These are phyloP conservation scores for Ischnus inquisitorius DNA, from an alignment of 2,888 invertebrate genomes.

Conservation along the genomic window DNA sequence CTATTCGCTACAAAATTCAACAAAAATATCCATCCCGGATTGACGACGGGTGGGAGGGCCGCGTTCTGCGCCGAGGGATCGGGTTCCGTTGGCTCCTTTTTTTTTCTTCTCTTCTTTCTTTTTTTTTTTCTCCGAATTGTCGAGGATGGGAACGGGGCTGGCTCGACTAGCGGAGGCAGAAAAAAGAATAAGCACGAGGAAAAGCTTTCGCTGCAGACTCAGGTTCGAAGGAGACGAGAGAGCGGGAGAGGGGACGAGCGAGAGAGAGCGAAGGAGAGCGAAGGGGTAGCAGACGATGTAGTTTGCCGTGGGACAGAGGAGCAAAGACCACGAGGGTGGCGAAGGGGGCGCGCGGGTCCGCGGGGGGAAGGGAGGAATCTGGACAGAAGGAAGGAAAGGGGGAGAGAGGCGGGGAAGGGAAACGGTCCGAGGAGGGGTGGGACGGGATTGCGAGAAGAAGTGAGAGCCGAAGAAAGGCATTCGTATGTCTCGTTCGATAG, in stretches of 20 bases:
- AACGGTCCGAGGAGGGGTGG: not conserved
- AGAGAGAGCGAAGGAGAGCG: constrained; percentile 38
- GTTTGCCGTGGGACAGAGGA: constrained; percentile 66
- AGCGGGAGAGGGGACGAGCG: not conserved
- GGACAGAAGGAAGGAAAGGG: constrained; percentile 12
- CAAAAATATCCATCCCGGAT: not conserved
- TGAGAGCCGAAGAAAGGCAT: constrained; percentile 27
- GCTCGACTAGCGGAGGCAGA: not conserved
- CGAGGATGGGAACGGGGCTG: not conserved
- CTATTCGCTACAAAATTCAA: not conserved
- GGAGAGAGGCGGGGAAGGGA: constrained; percentile 19
- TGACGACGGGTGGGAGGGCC: not conserved
- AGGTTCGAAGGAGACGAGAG: not conserved
- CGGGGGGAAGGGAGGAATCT: constrained; percentile 17
- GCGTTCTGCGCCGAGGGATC: constrained; percentile 10
- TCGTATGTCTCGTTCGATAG: constrained; percentile 26
- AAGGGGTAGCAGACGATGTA: constrained; percentile 60
- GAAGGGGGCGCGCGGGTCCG: not conserved
- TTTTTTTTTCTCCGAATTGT: not conserved
- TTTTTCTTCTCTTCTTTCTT: not conserved
- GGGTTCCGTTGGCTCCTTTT: not conserved
- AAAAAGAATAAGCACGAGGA: constrained; percentile 26
- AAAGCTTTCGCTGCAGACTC: not conserved
- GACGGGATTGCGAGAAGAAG: not conserved
- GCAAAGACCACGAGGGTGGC: constrained; percentile 23